These are phyloP conservation scores for Poecilia gillii DNA, from an alignment of 2,797 vertebrate genomes.

Conservation along the genomic window DNA sequence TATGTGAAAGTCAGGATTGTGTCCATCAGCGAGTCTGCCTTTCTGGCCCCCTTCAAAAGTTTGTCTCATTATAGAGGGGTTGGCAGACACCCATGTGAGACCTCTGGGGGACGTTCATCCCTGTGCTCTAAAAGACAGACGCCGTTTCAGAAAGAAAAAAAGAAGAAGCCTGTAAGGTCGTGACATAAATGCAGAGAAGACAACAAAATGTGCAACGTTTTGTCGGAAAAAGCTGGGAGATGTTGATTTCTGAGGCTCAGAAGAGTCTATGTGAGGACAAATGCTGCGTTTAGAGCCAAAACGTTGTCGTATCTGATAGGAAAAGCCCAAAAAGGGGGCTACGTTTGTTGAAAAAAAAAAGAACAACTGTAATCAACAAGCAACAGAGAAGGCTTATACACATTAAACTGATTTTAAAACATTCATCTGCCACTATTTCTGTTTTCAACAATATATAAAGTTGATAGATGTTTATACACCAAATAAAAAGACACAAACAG, in stretches of 20 bases:
- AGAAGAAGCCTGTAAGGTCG: background rate
- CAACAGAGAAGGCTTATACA: background rate
- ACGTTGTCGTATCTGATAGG: conserved; percentile 27
- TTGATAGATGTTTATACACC: background rate
- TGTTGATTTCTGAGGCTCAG: conserved; percentile 42
- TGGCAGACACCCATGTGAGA: background rate
- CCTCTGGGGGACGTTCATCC: conserved; percentile 5
- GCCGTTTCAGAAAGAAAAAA: conserved; percentile 3
- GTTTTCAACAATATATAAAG: background rate
- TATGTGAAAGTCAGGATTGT: conserved; percentile 68
- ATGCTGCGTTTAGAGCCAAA: conserved; percentile 29
- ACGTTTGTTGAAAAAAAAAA: background rate
- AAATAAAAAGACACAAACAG: background rate
- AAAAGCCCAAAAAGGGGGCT: conserved; percentile 17
- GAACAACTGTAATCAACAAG: background rate
- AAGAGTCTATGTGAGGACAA: conserved; percentile 34
- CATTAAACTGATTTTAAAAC: background rate
- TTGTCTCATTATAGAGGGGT: conserved; percentile 14
- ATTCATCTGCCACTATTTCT: background rate
- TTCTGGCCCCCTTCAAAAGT: conserved; percentile 11
- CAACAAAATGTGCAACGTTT: conserved; percentile 16
- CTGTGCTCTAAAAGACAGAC: conserved; percentile 16
- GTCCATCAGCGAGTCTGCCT: conserved; percentile 30
- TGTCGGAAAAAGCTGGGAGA: background rate
- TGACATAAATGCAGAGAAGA: conserved; percentile 30